Percentiles rank a stretch among this genome's conserved stretches.
These are phyloP conservation scores for Lasioglossum albipes DNA, from an alignment of 1,140 invertebrate genomes.

Conservation along the genomic window DNA sequence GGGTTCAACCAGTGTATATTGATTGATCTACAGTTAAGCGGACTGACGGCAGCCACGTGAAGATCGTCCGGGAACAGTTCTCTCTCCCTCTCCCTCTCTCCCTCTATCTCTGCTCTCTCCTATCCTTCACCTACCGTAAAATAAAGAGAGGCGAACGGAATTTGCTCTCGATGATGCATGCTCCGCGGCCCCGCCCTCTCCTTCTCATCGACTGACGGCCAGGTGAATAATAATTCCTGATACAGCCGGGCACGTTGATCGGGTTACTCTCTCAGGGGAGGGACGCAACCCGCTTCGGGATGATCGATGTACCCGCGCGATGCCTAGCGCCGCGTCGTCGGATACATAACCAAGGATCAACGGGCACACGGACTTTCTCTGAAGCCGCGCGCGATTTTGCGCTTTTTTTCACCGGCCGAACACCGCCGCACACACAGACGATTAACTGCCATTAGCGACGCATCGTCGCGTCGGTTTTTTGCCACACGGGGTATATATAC, in stretches of 20 bases:
- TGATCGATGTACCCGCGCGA: conserved; percentile 58
- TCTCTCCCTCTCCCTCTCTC: neutral
- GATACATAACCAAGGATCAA: too few species aligned
- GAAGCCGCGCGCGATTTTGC: conserved; percentile 5
- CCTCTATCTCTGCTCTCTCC: neutral
- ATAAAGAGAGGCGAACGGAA: conserved; percentile 65
- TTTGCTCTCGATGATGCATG: conserved; percentile 70
- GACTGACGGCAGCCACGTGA: conserved; percentile 68
- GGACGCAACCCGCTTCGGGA: conserved; percentile 33
- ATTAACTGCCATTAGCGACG: conserved; percentile 36
- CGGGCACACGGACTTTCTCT: too few species aligned
- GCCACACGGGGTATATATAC: too few species aligned
- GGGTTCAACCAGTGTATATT: conserved; percentile 70
- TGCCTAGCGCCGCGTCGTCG: conserved; percentile 42
- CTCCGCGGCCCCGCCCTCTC: conserved; percentile 60
- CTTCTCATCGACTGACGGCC: conserved; percentile 60
- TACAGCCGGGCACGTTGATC: conserved; percentile 64
- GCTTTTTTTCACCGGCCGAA: conserved; percentile 1
- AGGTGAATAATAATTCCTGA: conserved; percentile 70
- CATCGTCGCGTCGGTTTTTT: conserved; percentile 17
- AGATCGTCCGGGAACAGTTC: conserved; percentile 52
- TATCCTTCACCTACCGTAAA: conserved; percentile 57
- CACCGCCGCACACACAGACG: neutral
- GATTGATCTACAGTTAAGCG: conserved; percentile 75
- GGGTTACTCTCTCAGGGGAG: conserved; percentile 51